Conservation (phyloP, 1,140 invertebrate species). For the Physella acuta region DNA sequence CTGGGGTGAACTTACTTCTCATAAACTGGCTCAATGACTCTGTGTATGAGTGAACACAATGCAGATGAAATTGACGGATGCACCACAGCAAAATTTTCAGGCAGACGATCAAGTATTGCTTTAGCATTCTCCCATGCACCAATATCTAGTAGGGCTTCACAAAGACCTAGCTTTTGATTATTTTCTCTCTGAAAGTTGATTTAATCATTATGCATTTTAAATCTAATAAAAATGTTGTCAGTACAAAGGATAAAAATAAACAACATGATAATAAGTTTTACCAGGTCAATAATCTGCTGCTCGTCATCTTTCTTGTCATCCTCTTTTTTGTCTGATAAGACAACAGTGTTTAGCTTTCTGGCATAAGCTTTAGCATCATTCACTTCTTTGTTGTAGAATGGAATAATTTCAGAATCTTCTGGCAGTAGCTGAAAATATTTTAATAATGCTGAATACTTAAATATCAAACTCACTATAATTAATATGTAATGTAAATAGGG, state of each 20-base stretch:
- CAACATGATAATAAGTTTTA: no score
- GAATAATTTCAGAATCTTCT: constrained; percentile 78
- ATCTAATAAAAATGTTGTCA: background rate
- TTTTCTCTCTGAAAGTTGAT: constrained; percentile 54
- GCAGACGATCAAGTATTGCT: constrained; percentile 77
- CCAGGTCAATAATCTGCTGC: constrained; percentile 69
- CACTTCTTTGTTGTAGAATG: constrained; percentile 79
- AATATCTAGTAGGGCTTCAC: constrained; percentile 83
- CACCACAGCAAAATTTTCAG: constrained; percentile 78
- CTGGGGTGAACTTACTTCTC: constrained; percentile 66
- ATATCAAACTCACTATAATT: no score
- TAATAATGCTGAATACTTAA: no score
- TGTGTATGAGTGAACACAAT: constrained; percentile 79
- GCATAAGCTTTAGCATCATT: constrained; percentile 85
- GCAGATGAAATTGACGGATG: constrained; percentile 78
- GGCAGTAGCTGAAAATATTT: constrained; percentile 71
- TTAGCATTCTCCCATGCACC: constrained; percentile 88
- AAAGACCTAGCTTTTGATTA: constrained; percentile 93
- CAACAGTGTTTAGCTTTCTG: constrained; percentile 81
- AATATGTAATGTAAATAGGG: no score
- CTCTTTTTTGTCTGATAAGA: constrained; percentile 73
- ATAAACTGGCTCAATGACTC: constrained; percentile 86
- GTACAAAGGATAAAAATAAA: background rate
- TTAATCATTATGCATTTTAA: no score
- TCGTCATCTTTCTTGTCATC: constrained; percentile 71